Base-by-base conservation (phyloP, 2,888 invertebrate genomes). In the Chirona hameri region DNA sequence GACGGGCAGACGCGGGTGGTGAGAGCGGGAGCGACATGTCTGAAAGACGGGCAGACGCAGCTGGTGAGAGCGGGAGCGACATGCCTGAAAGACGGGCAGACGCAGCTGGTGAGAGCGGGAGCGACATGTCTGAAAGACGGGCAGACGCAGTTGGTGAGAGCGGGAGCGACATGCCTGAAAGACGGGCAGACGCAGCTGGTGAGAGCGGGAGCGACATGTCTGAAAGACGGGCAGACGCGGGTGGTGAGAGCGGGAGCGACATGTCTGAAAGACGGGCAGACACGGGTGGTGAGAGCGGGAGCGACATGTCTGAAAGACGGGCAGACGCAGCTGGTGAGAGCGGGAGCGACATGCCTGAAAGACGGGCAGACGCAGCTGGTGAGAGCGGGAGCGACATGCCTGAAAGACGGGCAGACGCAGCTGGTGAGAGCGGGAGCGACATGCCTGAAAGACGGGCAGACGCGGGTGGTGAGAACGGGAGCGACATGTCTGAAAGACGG, bases 151-250 rank as follows among this genome's bases (percentile, higher is more conserved):
- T 24, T 24, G 60, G 60, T 60, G 39, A 39, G 39, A 7, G 39
- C 84, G 94, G 94, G 89, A 94, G 95, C 60, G 85, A 83, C 84
- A 84, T 84, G 39, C 21, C 76, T 65, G 27, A 18, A 24, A 24
- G 60, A 60, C 60, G 60, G 60, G 7, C 7, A 7, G 2, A 18
- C n/a, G n/a, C n/a, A n/a, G n/a, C 60, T 24, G 60, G 60, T 60
- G 39, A 39, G 39, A 7, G 39, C 84, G 94, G 94, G 89, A 94
- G 95, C 60, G 85, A 83, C 84, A 84, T 84, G 39, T 7, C 76
- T 65, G 27, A 18, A 24, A 24, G 60, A 60, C 60, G 60, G 60
- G 7, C 7, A 7, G 2, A 18, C n/a, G n/a, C n/a, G n/a, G n/a
- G 24, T 24, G 60, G 60, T 60, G 39, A 39, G 39, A 7, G 39